Base-by-base conservation (phyloP, 2,888 invertebrate genomes). In the Meteorus colon region DNA sequence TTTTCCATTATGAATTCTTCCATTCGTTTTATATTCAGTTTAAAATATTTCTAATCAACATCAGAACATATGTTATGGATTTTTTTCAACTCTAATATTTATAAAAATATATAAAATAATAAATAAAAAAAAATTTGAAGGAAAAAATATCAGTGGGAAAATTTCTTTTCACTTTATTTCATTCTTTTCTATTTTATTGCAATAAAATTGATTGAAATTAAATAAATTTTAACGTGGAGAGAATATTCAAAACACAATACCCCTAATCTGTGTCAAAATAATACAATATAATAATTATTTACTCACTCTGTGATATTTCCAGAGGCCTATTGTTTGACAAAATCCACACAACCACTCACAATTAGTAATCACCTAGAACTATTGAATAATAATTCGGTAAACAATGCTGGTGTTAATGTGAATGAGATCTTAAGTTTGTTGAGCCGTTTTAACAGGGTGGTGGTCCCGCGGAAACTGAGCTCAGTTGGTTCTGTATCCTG, bases 381-480 rank as follows among this genome's bases (percentile, higher is more conserved):
- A 41, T 45, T 45, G 2, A 24, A 67, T 67, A 27, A 19, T 24
- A 41, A 60, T 27, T 31, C 4, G 14, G 37, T 69, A 34, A 55
- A 69, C n/a, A 69, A 51, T 68, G 14, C 6, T 10, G 12, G 16
- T 24, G 59, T 6, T n/a, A 55, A 34, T 29, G 69, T 24, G 29
- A 59, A 34, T 31, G 37, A 34, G n/a, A 4, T 41, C 5, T 48
- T 45, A 16, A 29, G 31, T 63, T 59, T 24, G 60, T 60, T 19
- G 62, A 63, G 76, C 34, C 80, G 79, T 82, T 81, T 79, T 75
- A 80, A 85, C 88, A 84, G 88, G 85, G 86, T 87, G 87, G 83
- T 87, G 86, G 87, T 87, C 85, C 86, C 87, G 86, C 87, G 86
- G 84, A 85, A 83, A 88, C 88, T 88, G 88, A 87, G 86, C 83